Evolutionary conservation across 2,113 vertebrate genomes (phyloP).

Genomic region (Pyrgilauda ruficollis): DNA sequence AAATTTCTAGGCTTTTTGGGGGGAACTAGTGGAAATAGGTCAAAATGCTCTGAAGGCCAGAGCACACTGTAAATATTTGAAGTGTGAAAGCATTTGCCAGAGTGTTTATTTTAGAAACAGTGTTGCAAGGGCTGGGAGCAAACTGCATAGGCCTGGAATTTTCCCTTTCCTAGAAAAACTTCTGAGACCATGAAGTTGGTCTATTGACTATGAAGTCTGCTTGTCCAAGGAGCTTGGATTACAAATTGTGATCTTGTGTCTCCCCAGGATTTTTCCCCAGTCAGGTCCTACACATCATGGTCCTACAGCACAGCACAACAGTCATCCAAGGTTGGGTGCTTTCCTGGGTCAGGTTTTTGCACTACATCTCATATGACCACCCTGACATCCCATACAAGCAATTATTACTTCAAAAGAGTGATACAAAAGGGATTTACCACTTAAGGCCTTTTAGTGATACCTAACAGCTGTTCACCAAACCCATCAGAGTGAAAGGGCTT

Average conservation of each 20-base stretch:
- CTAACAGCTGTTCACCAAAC: neutral
- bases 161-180: neutral
- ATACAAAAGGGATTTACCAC: neutral
- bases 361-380: neutral
- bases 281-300: neutral
- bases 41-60: neutral
- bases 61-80: neutral
- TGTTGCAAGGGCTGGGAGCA: neutral
- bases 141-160: neutral
- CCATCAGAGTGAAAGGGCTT: neutral
- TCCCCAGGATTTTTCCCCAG: neutral
- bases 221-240: neutral
- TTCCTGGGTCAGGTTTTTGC: neutral
- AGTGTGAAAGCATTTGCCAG: neutral
- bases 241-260: neutral
- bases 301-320: fast-evolving
- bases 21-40: neutral
- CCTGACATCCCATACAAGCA: neutral
- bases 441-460: neutral
- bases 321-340: neutral
- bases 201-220: neutral
- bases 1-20: neutral
- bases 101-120: neutral
- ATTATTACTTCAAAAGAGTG: neutral
- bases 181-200: too few species aligned